Evolutionary conservation across 2,888 invertebrate genomes (phyloP).

Genomic region (Cheilosia grossa): DNA sequence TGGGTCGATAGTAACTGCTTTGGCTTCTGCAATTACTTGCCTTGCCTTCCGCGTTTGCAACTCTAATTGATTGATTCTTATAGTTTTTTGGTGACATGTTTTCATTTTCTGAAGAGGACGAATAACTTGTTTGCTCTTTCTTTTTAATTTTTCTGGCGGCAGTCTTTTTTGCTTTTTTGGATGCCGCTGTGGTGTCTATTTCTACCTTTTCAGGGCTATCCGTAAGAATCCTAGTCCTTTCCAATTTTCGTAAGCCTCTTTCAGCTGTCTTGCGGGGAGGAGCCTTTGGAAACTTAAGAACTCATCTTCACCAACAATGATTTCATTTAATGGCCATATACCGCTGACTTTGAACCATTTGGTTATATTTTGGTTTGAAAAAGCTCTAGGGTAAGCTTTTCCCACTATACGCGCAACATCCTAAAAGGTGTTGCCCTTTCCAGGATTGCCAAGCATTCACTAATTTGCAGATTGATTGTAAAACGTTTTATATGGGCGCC

Average conservation of each 20-base stretch:
- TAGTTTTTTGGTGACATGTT: not conserved
- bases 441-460: too few species aligned
- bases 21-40: not conserved
- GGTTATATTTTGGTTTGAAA: conserved; percentile 9
- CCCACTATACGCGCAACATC: too few species aligned
- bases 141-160: not conserved
- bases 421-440: too few species aligned
- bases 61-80: not conserved
- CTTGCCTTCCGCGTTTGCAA: not conserved
- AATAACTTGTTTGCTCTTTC: not conserved
- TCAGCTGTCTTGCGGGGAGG: not conserved
- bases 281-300: conserved; percentile 23
- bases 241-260: not conserved
- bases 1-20: too few species aligned
- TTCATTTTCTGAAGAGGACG: not conserved
- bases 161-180: not conserved
- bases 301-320: conserved; percentile 1
- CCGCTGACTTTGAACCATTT: conserved; percentile 24
- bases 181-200: not conserved
- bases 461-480: too few species aligned
- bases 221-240: conserved; percentile 6
- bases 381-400: too few species aligned
- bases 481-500: too few species aligned
- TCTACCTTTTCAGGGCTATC: conserved; percentile 13
- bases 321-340: conserved; percentile 23